Base-by-base conservation (phyloP, 2,888 invertebrate genomes). In the Hypselothyrea guttata region DNA sequence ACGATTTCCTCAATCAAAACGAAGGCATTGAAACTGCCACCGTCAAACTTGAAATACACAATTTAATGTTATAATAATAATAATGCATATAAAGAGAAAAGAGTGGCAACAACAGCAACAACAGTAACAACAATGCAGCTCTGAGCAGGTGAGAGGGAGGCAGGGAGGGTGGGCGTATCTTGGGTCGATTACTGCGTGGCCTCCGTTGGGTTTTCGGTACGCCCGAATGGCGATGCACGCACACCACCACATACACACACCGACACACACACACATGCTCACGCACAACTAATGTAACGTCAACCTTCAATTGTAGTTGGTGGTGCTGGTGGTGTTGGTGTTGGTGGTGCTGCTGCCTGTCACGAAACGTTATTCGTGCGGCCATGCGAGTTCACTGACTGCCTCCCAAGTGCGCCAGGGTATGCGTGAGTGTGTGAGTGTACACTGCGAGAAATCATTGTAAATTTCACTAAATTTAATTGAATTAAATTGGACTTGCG, bases 281-380 rank as follows among this genome's bases (percentile, higher is more conserved):
- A 74, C 75, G 49, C 64, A 69, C 72, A 42, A 33, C 38, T 73
- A 65, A 60, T 84, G 78, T 82, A 82, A 75, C 67, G 73, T 83
- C 81, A 81, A 81, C 81, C 81, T 81, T 81, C 81, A 81, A 83
- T 81, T 79, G 75, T 82, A 61, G 84, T 75, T 75, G 69, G 51
- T 61, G 61, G 38, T 64, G 48, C n/a, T 37, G 47, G 18, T 52
- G 46, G 27, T 41, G 61, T 46, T 51, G 44, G 45, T 46, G 57
- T 18, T 68, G 44, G 47, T 54, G 51, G 54, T 62, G 70, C 42
- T 40, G 75, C 69, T 64, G 68, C 68, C 85, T 81, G 81, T 81
- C 81, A 81, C 81, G 81, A 81, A 81, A 85, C 86, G 86, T 79
- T 85, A 85, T 86, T 86, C 87, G 87, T 86, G 85, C 75, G 86